A percentile compares a stretch with the other conserved stretches of the same genome.
phyloP scores from a whole-genome alignment of 2,888 invertebrate species.

The Harmothoe impar region DNA sequence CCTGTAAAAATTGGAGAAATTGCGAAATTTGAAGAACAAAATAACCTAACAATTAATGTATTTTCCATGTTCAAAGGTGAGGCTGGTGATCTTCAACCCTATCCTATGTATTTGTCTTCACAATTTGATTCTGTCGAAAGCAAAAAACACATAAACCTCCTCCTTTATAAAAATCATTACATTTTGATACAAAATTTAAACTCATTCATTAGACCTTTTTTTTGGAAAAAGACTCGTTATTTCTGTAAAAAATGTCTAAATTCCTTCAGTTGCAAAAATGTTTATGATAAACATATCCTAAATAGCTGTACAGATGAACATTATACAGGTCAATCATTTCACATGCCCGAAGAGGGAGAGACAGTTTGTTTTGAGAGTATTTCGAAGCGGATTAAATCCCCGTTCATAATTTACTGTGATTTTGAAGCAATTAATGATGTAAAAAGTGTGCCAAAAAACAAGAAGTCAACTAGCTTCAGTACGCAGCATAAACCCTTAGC shows the following conservation, averaged over 20 bases:
- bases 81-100: background rate
- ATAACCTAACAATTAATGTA: background rate
- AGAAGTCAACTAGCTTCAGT: background rate
- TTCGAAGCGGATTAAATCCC: background rate
- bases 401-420: background rate
- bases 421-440: background rate
- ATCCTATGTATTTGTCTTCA: background rate
- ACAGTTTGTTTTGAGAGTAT: background rate
- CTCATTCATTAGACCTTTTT: background rate
- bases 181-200: background rate
- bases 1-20: background rate
- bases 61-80: background rate
- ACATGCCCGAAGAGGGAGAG: background rate
- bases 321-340: background rate
- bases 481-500: background rate
- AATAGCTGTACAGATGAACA: background rate
- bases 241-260: background rate
- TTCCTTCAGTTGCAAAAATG: background rate
- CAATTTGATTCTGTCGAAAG: background rate
- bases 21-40: background rate
- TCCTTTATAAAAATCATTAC: background rate
- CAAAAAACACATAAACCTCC: background rate
- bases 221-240: background rate
- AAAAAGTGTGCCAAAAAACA: background rate
- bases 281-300: background rate